Percentiles rank a stretch among this genome's conserved stretches.
Evolutionary conservation across 2,113 vertebrate genomes (phyloP).

Genomic region (Zosterops japonicus): DNA sequence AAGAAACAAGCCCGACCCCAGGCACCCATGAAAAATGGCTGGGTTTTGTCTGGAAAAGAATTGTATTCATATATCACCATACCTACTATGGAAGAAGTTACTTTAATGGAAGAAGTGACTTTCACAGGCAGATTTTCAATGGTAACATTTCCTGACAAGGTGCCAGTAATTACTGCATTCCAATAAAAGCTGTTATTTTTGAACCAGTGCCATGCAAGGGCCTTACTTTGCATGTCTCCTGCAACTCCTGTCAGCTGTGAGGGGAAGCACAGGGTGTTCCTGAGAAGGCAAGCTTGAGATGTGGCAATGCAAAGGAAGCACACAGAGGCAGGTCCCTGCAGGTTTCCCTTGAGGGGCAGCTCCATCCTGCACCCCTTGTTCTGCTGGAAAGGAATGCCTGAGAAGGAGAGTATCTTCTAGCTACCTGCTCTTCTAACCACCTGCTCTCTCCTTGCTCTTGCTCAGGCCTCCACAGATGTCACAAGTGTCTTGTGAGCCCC

Average conservation of each 20-base stretch:
- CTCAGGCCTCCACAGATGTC: neutral
- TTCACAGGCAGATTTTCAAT: neutral
- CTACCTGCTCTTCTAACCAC: neutral
- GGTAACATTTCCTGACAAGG: neutral
- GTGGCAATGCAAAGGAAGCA: fast-evolving
- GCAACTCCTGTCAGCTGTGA: neutral
- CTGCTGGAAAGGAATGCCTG: neutral
- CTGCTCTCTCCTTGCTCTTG: neutral
- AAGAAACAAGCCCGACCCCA: neutral
- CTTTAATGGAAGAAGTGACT: neutral
- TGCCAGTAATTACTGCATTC: neutral
- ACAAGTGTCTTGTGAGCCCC: neutral
- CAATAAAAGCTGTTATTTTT: neutral
- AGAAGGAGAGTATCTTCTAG: neutral
- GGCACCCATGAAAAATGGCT: neutral
- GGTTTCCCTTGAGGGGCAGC: neutral
- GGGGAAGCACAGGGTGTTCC: neutral
- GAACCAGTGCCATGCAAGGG: neutral
- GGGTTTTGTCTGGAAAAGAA: neutral
- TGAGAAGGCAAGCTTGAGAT: neutral
- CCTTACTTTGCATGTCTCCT: neutral
- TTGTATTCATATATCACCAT: neutral
- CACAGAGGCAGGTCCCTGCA: neutral
- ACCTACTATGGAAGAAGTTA: neutral
- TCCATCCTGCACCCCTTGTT: fast-evolving